Conservation (phyloP, 1,140 invertebrate species). For the Brachionus calyciflorus region DNA sequence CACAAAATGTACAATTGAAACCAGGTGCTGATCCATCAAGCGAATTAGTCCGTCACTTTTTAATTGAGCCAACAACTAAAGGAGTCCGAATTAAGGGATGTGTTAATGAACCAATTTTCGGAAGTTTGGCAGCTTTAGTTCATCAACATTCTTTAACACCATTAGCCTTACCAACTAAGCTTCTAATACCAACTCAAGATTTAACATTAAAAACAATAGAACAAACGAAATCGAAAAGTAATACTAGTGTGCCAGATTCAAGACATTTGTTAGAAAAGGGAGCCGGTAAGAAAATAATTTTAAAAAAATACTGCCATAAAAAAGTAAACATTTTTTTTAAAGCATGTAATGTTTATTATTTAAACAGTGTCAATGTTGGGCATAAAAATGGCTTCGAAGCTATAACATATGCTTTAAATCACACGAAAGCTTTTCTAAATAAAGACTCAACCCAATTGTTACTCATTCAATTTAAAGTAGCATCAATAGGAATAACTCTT, state of each 20-base stretch:
- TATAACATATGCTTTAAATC: background rate
- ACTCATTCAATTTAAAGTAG: constrained; percentile 95
- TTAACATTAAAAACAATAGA: constrained; percentile 51
- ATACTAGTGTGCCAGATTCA: background rate
- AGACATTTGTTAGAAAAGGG: constrained; percentile 65
- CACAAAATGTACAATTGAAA: constrained; percentile 66
- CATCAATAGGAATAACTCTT: constrained; percentile 85
- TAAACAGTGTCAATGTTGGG: constrained; percentile 86
- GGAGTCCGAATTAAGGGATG: constrained; percentile 93
- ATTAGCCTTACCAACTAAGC: constrained; percentile 83
- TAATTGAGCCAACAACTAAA: constrained; percentile 90
- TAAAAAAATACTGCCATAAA: background rate
- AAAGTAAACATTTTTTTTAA: constrained; percentile 5
- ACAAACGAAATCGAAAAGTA: background rate
- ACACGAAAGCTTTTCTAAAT: constrained; percentile 27
- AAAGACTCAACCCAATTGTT: constrained; percentile 66
- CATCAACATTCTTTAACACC: constrained; percentile 96
- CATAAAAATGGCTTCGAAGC: constrained; percentile 82
- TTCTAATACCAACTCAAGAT: constrained; percentile 73
- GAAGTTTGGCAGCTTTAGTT: constrained; percentile 86
- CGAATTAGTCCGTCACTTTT: constrained; percentile 88
- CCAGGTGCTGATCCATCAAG: constrained; percentile 65
- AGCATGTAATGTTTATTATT: constrained; percentile 88
- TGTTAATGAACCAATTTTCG: constrained; percentile 91
- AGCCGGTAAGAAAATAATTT: constrained; percentile 64